Percentiles rank a stretch among this genome's conserved stretches.
Evolutionary conservation across 2,113 vertebrate species (phyloP).

Genomic region (Otus sunia): DNA sequence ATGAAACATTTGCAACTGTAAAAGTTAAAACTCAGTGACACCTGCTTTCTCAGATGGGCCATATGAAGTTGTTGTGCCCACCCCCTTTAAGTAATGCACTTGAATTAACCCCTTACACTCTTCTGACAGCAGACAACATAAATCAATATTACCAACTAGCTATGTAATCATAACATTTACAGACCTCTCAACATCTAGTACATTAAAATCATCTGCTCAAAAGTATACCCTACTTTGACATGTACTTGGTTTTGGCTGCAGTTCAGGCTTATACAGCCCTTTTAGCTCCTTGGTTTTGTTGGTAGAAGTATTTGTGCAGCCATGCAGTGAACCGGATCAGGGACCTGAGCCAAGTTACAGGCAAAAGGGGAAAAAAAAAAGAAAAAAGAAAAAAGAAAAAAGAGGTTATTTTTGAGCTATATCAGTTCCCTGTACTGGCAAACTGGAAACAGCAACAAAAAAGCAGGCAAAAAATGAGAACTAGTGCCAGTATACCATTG

Average conservation of each 20-base stretch:
- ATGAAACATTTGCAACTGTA: not conserved
- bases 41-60: not conserved
- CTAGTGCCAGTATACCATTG: not conserved
- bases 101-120: not conserved
- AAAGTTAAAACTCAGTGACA: not conserved
- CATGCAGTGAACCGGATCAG: constrained; percentile 1
- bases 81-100: not conserved
- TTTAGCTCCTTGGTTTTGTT: not conserved
- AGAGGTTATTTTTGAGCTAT: constrained; percentile 8
- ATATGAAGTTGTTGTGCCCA: not conserved
- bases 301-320: constrained; percentile 33
- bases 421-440: not conserved
- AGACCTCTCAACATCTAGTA: constrained; percentile 7
- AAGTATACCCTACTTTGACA: not conserved
- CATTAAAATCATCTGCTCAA: constrained; percentile 33
- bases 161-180: constrained; percentile 32
- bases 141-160: not conserved
- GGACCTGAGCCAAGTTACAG: constrained; percentile 16
- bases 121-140: not conserved
- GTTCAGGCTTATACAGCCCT: not conserved
- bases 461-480: not conserved
- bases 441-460: not conserved
- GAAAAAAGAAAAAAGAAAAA: not conserved
- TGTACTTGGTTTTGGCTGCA: constrained; percentile 47
- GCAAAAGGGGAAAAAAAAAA: not conserved